Evolutionary conservation across 2,797 vertebrate species (phyloP), one percentile per base, ranked within the genome.

Genomic region (Neosalanx taihuensis): DNA sequence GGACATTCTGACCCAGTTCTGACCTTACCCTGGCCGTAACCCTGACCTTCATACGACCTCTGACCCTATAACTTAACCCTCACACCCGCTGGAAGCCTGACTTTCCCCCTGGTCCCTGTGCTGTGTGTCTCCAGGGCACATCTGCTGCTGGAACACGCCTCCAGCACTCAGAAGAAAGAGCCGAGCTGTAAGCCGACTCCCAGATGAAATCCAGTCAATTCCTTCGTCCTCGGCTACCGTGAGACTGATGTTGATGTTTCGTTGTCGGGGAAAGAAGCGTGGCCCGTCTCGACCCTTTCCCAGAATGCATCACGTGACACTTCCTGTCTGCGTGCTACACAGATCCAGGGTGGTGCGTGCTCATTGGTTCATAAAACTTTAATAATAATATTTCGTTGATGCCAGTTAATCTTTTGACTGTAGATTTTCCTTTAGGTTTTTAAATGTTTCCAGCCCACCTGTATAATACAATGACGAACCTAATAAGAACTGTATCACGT

Each of bases 11-110:
- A 87, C 89, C 88, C 84, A 75, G 37, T 71, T 30, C 5, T 68
- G 81, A 92, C 89, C 91, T 76, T 74, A 86, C 89, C 91, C 91
- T 72, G 74, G 83, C 88, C 84, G 74, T 90, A 90, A 92, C 91
- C 91, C 90, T 87, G 83, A 87, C 86, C 84, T 85, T 80, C 78
- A 80, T 49, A 67, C 72, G 82, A 86, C 87, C 88, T 83, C 78
- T 74, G 75, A 87, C 88, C 90, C 81, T 75, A 79, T n/a, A 88
- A 88, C 86, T 88, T 90, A 91, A 92, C 91, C 89, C 85, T 87
- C 85, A 91, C 89, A 90, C 89, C 87, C 79, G 64, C 80, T 78
- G 80, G 74, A 73, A 37, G 76, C 77, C 49, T 41, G 76, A 85
- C 87, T 86, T 74, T 85, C 87, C 81, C 79, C 81, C 82, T 81